phyloP scores from a whole-genome alignment of 2,888 invertebrate species.

The Xanthia togata region DNA sequence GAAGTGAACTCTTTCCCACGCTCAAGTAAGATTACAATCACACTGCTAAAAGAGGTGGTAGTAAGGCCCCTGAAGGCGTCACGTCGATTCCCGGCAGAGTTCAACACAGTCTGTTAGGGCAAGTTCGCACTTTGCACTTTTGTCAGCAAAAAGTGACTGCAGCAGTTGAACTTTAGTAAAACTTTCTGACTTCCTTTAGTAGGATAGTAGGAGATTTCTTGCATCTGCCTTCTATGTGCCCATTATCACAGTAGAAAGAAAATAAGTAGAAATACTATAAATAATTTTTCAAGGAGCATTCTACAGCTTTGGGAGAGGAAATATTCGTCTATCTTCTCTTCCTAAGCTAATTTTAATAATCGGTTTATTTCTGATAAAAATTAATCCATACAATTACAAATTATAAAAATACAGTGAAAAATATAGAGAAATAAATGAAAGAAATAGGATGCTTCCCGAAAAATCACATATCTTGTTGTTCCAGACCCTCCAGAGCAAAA shows the following conservation, averaged over 20 bases:
- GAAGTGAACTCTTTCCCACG: too few relatives aligned
- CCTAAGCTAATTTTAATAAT: too few relatives aligned
- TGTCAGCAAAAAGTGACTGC: constrained; percentile 15
- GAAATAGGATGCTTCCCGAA: too few relatives aligned
- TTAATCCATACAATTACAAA: too few relatives aligned
- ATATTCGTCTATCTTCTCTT: background rate
- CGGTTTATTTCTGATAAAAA: too few relatives aligned
- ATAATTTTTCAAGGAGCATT: background rate
- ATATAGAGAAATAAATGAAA: too few relatives aligned
- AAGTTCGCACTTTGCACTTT: constrained; percentile 29
- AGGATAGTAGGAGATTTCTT: background rate
- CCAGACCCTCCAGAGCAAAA: background rate
- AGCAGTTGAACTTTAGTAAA: constrained; percentile 18
- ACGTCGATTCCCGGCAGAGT: constrained; percentile 40
- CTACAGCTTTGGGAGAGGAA: background rate
- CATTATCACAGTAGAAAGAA: too few relatives aligned
- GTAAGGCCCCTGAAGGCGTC: constrained; percentile 34
- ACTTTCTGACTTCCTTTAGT: background rate
- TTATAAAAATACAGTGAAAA: too few relatives aligned
- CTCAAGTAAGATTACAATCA: too few relatives aligned
- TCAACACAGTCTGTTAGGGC: constrained; percentile 33
- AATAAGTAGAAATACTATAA: too few relatives aligned
- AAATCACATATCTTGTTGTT: background rate
- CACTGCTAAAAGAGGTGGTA: too few relatives aligned
- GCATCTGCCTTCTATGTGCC: background rate